Evolutionary conservation across 2,888 invertebrate genomes (phyloP), one percentile per base, ranked within the genome.

Genomic region (Drosophila subsilvestris): DNA sequence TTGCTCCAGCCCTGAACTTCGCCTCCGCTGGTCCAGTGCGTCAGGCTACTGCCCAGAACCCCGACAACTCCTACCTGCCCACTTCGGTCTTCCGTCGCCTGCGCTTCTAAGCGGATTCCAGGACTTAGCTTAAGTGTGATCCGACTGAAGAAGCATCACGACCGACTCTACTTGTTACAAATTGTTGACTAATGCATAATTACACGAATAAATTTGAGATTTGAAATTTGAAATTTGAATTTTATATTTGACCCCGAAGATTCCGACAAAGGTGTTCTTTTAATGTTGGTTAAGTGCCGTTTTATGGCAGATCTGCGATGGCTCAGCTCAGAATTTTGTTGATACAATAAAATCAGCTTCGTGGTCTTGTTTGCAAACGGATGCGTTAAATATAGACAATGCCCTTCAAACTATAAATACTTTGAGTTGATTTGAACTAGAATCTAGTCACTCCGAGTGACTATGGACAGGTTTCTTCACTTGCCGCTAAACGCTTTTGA

Each of bases 41-140:
- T 62, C 78, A 75, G 61, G 75, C 63, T 47, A 54, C 37, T 6
- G 75, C 79, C 14, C 70, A 72, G 5, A 27, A 62, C n/a, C 86
- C 86, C 27, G 77, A 71, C 29, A 81, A 80, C 43, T 48, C 84
- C 0, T 89, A 89, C 58, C 75, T 89, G 75, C 89, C 89, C 45
- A 80, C 88, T 9, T 89, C 89, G 5, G 67, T 90, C 45, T 81
- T 89, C 80, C 89, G 89, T 74, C 87, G 85, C n/a, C 75, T 82
- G 72, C 78, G 82, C 44, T 68, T 72, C 29, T 87, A 86, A 77
- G 20, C 22, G 32, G 12, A 18, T 14, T 5, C 22, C 18, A 48
- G 56, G 37, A 45, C 22, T 14, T 60, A 67, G 68, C 45, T 62
- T 63, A 62, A 75, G 66, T 51, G 25, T 14, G 42, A 49, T 25